Conservation (phyloP, 1,140 invertebrate genomes). For the Papilio polyxenes region DNA sequence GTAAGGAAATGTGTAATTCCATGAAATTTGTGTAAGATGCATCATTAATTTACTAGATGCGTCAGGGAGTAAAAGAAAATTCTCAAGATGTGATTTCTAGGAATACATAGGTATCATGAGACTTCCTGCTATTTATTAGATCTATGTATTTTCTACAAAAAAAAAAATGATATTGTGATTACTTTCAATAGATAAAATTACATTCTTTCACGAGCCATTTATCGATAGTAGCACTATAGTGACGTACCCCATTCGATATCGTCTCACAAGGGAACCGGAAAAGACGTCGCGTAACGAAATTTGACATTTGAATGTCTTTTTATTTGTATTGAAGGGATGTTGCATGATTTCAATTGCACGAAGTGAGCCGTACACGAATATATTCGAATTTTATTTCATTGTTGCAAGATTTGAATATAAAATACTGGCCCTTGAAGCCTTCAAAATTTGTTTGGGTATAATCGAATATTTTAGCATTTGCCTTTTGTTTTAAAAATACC, state of each 20-base stretch:
- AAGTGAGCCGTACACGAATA: neutral
- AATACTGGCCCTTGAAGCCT: neutral
- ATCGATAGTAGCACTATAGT: conserved; percentile 29
- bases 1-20: conserved; percentile 24
- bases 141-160: too few species aligned
- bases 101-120: too few species aligned
- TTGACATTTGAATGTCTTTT: conserved; percentile 53
- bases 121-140: too few species aligned
- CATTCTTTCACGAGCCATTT: conserved; percentile 1
- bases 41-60: conserved; percentile 30
- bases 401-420: neutral
- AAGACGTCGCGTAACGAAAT: conserved; percentile 52
- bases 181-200: too few species aligned
- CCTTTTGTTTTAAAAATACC: too few species aligned
- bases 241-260: conserved; percentile 40
- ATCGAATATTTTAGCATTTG: too few species aligned
- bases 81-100: too few species aligned
- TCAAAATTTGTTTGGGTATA: too few species aligned
- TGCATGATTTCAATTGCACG: conserved; percentile 31
- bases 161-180: too few species aligned
- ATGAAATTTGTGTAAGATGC: too few species aligned
- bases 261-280: conserved; percentile 39
- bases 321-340: conserved; percentile 24
- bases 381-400: neutral
- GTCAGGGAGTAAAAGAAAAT: neutral